Conservation (phyloP, 2,888 invertebrate genomes). For the Pteria penguin region DNA sequence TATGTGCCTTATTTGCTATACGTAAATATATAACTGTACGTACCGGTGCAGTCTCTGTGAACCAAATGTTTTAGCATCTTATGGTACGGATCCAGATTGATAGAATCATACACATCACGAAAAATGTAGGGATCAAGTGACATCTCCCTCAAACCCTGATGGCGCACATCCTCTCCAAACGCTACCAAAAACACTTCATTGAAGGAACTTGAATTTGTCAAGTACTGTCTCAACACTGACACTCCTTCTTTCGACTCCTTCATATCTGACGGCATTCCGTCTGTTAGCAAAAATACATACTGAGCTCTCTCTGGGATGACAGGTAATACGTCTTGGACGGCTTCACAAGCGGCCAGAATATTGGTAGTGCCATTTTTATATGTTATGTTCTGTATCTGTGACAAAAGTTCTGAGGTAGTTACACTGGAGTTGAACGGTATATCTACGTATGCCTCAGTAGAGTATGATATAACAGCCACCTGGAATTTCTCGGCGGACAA, state of each 20-base stretch:
- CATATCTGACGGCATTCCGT: constrained; percentile 15
- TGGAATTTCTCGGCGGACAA: constrained; percentile 9
- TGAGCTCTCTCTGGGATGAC: neutral
- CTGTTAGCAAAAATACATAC: constrained; percentile 19
- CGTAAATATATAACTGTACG: neutral
- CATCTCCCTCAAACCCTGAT: neutral
- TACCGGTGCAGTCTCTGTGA: constrained; percentile 4
- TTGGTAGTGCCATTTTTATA: constrained; percentile 16
- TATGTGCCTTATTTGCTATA: too few species aligned
- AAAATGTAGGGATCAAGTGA: constrained; percentile 2
- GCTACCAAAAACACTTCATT: constrained; percentile 7
- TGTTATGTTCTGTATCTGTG: neutral
- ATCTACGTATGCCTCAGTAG: neutral
- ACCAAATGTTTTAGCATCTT: neutral
- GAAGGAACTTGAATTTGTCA: constrained; percentile 1
- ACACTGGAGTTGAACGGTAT: constrained; percentile 3
- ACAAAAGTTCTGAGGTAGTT: neutral
- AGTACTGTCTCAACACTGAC: neutral
- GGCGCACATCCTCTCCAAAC: constrained; percentile 18
- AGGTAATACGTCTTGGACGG: neutral
- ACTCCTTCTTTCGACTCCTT: constrained; percentile 4
- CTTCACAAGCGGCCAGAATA: constrained; percentile 3
- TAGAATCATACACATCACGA: neutral
- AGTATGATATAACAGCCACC: constrained; percentile 12
- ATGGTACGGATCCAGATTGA: neutral